A percentile compares a stretch with the other conserved stretches of the same genome.
phyloP scores from a whole-genome alignment of 1,140 invertebrate species.

The Polypedilum pembai region DNA sequence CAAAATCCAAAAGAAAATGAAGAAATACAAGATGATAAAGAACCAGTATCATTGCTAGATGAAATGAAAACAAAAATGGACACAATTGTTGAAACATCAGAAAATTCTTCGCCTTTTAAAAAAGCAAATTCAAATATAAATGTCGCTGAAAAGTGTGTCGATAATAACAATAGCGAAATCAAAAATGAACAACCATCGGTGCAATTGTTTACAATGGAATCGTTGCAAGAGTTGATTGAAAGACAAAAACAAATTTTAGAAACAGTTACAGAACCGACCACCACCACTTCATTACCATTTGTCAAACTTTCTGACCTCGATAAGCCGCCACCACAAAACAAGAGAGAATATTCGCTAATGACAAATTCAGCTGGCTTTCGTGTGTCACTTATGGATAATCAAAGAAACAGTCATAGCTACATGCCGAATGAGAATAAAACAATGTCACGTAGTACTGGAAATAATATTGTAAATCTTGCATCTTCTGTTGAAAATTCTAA shows the following conservation, averaged over 20 bases:
- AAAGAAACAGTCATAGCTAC: conserved; percentile 45
- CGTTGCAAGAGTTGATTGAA: conserved; percentile 42
- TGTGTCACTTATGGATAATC: conserved; percentile 30
- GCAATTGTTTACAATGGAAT: conserved; percentile 40
- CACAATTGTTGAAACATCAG: conserved; percentile 42
- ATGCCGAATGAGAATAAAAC: conserved; percentile 33
- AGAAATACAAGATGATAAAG: conserved; percentile 37
- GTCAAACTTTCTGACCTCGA: conserved; percentile 54
- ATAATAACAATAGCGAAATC: conserved; percentile 33
- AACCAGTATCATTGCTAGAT: conserved; percentile 30
- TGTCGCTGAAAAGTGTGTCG: conserved; percentile 28
- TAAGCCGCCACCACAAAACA: conserved; percentile 42
- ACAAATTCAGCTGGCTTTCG: conserved; percentile 32
- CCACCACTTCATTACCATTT: conserved; percentile 37
- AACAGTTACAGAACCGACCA: conserved; percentile 39
- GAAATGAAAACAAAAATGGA: conserved; percentile 36
- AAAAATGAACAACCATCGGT: conserved; percentile 32
- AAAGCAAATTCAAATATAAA: neutral
- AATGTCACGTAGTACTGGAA: conserved; percentile 50
- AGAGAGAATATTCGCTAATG: conserved; percentile 28
- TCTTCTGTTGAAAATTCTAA: conserved; percentile 42
- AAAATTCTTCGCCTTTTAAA: conserved; percentile 38
- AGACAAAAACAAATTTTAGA: conserved; percentile 42
- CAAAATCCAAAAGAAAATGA: conserved; percentile 7
- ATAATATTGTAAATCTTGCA: conserved; percentile 42